Evolutionary conservation across 1,140 invertebrate genomes (phyloP), one percentile per base, ranked within the genome.

Genomic region (Ceratina japonica): DNA sequence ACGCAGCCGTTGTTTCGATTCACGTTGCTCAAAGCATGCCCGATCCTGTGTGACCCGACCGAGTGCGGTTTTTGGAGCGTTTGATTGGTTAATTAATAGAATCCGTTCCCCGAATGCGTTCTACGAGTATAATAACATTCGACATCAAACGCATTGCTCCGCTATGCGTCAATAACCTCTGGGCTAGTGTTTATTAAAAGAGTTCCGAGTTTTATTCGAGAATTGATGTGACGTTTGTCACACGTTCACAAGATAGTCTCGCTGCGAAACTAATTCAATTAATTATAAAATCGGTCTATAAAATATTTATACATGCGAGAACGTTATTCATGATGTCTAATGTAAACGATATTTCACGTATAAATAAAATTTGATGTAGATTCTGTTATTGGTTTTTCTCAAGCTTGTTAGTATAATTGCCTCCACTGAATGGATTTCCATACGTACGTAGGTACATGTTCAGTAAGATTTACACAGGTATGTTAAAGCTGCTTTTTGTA

Each of bases 71-170:
- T 79, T 79, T 64, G 20, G 10, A 79, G 3, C 61, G 69, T 64
- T 79, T 64, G 51, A 64, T 74, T 72, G 62, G 70, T 79, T 79
- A 79, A 79, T 79, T 79, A 79, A 74, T 74, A 62, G 61, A 65
- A 79, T 65, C 61, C 16, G 61, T 74, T 74, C 54, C 37, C 15
- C 61, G 70, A 78, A n/a, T 37, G n/a, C 20, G 16, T 54, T n/a
- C 59, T 3, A n/a, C 20, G 13, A 54, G n/a, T 31, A 54, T 4
- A 20, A 7, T 20, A 71, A 54, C 58, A 27, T 71, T 77, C 13
- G 18, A 27, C 24, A 44, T 54, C 68, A 27, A 71, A 44, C 68
- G 20, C 0, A 22, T 24, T 5, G 3, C 20, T 16, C n/a, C 52
- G 4, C 31, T 27, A 13, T 22, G 18, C 58, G 52, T 62, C 56